These are phyloP conservation scores for Halisarca cf. caerulea DNA, from an alignment of 37 sponge, comb jelly and placozoan genomes.

Conservation along the genomic window DNA sequence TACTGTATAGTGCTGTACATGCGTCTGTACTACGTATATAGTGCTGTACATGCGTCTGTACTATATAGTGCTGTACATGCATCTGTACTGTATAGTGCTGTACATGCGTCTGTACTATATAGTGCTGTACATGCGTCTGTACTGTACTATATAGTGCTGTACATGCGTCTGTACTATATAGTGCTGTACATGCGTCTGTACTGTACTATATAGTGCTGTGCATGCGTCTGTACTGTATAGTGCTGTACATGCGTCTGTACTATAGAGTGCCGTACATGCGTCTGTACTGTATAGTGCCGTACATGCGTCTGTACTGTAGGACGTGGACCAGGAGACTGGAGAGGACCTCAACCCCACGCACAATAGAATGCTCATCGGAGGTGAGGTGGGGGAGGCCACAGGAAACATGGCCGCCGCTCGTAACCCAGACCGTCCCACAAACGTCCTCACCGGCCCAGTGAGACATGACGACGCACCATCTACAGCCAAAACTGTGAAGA, in stretches of 20 bases:
- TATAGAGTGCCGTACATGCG: neutral
- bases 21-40: no score
- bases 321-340: slow-evolving; percentile 92
- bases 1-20: no score
- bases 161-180: no score
- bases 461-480: slow-evolving; percentile 8
- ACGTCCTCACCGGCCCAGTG: slow-evolving; percentile 33
- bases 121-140: no score
- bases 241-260: no score
- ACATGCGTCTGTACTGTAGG: slow-evolving; percentile 34
- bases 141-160: no score
- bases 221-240: neutral
- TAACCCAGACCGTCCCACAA: slow-evolving; percentile 75
- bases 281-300: neutral
- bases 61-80: no score
- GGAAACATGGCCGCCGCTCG: slow-evolving; percentile 38
- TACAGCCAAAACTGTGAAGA: slow-evolving; percentile 31
- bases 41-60: no score
- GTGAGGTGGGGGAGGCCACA: slow-evolving; percentile 49
- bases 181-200: neutral
- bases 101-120: no score
- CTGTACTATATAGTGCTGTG: neutral
- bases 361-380: slow-evolving; percentile 55
- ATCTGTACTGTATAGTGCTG: no score
- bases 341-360: slow-evolving; percentile 76